Conservation (phyloP, 2,113 vertebrate species). For the Hystrix brachyura region DNA sequence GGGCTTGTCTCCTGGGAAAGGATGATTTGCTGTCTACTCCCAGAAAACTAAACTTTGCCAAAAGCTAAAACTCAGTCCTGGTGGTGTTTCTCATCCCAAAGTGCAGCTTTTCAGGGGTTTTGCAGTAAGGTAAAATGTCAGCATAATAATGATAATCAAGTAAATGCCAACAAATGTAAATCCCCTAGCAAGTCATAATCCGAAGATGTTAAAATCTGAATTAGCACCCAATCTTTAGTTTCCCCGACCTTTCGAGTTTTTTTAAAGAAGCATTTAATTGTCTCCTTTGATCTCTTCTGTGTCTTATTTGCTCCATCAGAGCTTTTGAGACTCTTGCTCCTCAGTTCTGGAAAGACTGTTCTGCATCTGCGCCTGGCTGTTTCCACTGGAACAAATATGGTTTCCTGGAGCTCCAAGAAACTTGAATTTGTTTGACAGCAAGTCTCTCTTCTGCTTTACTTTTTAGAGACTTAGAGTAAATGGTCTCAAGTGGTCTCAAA, state of each 20-base stretch:
- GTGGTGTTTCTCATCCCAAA: neutral
- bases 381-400: neutral
- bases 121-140: constrained; percentile 13
- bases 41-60: neutral
- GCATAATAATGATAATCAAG: neutral
- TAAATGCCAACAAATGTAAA: constrained; percentile 2
- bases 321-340: neutral
- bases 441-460: neutral
- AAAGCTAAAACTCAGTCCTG: neutral
- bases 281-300: neutral
- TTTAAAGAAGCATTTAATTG: neutral
- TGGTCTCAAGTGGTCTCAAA: neutral
- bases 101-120: neutral
- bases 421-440: neutral
- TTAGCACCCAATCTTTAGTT: constrained; percentile 50
- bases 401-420: neutral
- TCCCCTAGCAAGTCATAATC: neutral
- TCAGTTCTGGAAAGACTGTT: neutral
- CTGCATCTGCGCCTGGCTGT: neutral
- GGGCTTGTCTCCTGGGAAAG: neutral
- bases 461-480: constrained; percentile 1
- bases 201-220: constrained; percentile 45
- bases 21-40: neutral
- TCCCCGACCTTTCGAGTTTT: neutral
- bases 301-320: neutral